Base-by-base conservation (phyloP, 2,888 invertebrate genomes). In the Acholoe squamosa region DNA sequence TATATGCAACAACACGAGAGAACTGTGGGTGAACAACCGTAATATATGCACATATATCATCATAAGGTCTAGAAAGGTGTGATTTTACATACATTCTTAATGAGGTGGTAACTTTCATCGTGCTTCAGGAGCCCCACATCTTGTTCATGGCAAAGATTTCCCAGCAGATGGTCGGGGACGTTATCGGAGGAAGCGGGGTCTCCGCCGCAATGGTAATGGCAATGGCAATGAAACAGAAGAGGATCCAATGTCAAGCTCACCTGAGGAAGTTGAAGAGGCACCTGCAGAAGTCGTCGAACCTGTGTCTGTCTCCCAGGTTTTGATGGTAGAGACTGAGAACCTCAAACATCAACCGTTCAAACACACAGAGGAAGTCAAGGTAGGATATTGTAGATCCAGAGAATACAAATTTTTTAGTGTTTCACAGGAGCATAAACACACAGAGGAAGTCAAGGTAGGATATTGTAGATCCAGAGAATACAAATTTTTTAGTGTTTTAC, bases 251-350 rank as follows among this genome's bases (percentile, higher is more conserved):
- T 5, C 33, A n/a, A n/a, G 0, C 34, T 19, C 1, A 3, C 80
- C 43, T 0, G 80, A 43, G 28, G 76, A 28, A 14, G 76, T 7
- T 5, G 76, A 76, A 31, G 76, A 76, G 76, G 76, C 25, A 25
- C 19, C 31, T 3, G 84, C 34, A 43, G 84, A 43, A 22, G 22
- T 14, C 3, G 56, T 52, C 0, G 88, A 52, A 19, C 52, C 76
- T 12, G 43, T 28, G 77, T 89, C 33, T 22, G n/a, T 19, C 31
- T 43, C 52, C 31, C 19, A 54, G 22, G 54, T 91, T 0, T 96
- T 99, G 92, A 98, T 99, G 98, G 98, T 98, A 0, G 98, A 99
- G 96, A 98, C 98, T 33, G 98, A 98, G 95, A 99, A 99, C 96
- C 96, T 99, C 89, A 97, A 97, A 90, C 98, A 99, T 94, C 97